These are phyloP conservation scores for Lordiphosa clarofinis DNA, from an alignment of 1,140 invertebrate genomes.

Conservation along the genomic window DNA sequence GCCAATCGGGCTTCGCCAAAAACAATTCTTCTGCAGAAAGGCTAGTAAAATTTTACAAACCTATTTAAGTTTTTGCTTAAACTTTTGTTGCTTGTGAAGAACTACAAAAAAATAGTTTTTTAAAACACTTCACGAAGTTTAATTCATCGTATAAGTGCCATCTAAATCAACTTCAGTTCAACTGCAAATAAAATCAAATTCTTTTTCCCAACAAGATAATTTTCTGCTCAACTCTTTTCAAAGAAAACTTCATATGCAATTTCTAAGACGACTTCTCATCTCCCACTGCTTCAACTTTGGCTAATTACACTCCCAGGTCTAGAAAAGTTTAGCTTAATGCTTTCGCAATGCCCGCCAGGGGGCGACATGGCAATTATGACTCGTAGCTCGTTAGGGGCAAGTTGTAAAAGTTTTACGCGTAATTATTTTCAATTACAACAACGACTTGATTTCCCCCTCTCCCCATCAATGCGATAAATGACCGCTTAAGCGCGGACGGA, in stretches of 20 bases:
- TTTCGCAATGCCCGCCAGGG: conserved; percentile 10
- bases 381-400: conserved; percentile 35
- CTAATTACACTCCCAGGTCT: conserved; percentile 29
- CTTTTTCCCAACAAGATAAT: no score
- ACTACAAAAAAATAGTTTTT: no score
- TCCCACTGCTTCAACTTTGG: conserved; percentile 5
- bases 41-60: no score
- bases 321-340: conserved; percentile 14
- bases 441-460: conserved; percentile 3
- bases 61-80: no score
- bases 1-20: no score
- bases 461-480: background rate
- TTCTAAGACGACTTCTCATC: background rate
- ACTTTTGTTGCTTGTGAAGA: no score
- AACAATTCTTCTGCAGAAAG: no score
- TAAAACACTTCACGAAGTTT: no score
- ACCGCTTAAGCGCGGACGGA: background rate
- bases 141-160: no score
- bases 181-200: no score
- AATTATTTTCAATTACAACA: conserved; percentile 41
- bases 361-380: conserved; percentile 32
- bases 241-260: conserved; percentile 9
- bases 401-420: conserved; percentile 31
- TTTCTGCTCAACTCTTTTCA: no score
- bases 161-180: no score